phyloP scores from a whole-genome alignment of 2,888 invertebrate species.

The Diloba caeruleocephala region DNA sequence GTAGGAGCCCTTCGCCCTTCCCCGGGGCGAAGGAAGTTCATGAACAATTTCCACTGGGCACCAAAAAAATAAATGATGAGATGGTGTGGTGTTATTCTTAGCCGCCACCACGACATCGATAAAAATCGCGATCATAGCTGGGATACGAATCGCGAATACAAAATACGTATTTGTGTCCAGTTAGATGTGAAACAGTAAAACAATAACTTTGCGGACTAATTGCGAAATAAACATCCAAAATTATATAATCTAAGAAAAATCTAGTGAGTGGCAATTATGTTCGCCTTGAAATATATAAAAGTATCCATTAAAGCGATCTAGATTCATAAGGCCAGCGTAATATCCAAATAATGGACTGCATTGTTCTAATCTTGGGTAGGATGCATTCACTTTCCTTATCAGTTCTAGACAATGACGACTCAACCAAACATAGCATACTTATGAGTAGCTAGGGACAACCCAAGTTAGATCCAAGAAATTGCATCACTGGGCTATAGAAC shows the following conservation, averaged over 20 bases:
- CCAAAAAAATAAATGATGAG: too few species aligned
- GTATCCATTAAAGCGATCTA: conserved; percentile 10
- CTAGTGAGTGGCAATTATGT: conserved; percentile 6
- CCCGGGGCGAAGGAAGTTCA: too few species aligned
- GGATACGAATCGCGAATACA: too few species aligned
- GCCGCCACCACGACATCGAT: too few species aligned
- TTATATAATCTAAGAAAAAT: conserved; percentile 4
- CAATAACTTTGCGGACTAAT: not conserved
- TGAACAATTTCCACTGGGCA: too few species aligned
- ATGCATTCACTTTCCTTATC: conserved; percentile 30
- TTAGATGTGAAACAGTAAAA: too few species aligned
- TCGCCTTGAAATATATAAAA: conserved; percentile 18
- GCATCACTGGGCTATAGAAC: too few species aligned
- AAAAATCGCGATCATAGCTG: too few species aligned
- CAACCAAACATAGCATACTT: not conserved
- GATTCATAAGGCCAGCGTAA: conserved; percentile 26
- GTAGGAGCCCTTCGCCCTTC: too few species aligned
- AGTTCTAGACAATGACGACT: conserved; percentile 31
- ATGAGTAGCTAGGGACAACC: not conserved
- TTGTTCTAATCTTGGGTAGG: conserved; percentile 43
- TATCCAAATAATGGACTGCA: conserved; percentile 43
- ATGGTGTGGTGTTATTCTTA: too few species aligned
- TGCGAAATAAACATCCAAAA: not conserved
- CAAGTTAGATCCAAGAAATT: too few species aligned
- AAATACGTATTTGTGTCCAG: too few species aligned